A percentile compares a stretch with the other conserved stretches of the same genome.
Conservation (phyloP, 2,797 vertebrate species). For the Chaunax sp. region DNA sequence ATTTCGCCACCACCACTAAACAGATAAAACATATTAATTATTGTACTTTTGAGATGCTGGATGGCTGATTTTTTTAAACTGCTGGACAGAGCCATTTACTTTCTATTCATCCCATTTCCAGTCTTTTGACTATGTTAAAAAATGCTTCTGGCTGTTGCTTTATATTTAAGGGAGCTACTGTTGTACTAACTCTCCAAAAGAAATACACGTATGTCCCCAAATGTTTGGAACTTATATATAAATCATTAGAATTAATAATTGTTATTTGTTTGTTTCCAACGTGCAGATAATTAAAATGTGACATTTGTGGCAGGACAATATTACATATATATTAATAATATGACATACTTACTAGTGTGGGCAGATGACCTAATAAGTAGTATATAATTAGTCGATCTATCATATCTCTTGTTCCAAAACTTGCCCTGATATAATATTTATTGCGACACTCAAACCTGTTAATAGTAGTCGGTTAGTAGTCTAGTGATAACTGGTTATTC, state of each 20-base stretch:
- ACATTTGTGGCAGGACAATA: constrained; percentile 29
- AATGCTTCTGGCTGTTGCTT: neutral
- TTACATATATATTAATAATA: too few species aligned
- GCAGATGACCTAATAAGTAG: constrained; percentile 21
- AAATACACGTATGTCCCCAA: constrained; percentile 9
- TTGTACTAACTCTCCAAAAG: neutral
- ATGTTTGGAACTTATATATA: constrained; percentile 31
- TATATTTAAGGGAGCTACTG: neutral
- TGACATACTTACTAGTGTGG: constrained; percentile 30
- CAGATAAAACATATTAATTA: neutral
- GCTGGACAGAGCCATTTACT: neutral
- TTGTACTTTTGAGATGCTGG: too few species aligned
- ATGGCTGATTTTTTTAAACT: too few species aligned
- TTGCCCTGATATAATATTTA: constrained; percentile 46
- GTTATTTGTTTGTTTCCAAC: constrained; percentile 44
- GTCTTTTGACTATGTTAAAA: neutral
- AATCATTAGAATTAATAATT: constrained; percentile 38
- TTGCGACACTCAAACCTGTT: constrained; percentile 41
- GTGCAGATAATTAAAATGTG: constrained; percentile 33
- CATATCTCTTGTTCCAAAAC: constrained; percentile 30
- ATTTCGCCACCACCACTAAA: neutral
- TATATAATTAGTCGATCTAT: constrained; percentile 30
- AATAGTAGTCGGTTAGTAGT: too few species aligned
- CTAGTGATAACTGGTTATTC: constrained; percentile 42
- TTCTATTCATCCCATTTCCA: neutral